These are phyloP conservation scores for Megamerina dolium DNA, from an alignment of 2,888 invertebrate genomes.

Conservation along the genomic window DNA sequence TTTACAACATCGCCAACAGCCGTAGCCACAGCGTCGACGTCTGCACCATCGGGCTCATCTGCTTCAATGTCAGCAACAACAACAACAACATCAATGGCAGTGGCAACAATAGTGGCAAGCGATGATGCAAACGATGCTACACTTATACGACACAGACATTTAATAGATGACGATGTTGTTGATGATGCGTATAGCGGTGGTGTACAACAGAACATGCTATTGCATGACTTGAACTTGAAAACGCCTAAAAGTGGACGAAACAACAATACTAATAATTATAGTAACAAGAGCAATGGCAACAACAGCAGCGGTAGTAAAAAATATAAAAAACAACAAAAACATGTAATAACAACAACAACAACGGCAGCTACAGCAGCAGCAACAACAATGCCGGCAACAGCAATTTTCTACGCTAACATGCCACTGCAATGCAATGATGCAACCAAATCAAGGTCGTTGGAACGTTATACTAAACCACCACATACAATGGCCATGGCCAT, in stretches of 20 bases:
- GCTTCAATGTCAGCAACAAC: conserved; percentile 1
- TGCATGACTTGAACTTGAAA: neutral
- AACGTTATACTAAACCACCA: conserved; percentile 38
- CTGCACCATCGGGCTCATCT: conserved; percentile 2
- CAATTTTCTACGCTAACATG: neutral
- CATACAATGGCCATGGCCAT: conserved; percentile 24
- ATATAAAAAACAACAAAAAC: conserved; percentile 10
- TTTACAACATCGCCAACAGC: conserved; percentile 3
- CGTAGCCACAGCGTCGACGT: neutral
- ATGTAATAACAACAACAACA: conserved; percentile 5
- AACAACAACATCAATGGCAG: conserved; percentile 10
- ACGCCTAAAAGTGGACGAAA: neutral
- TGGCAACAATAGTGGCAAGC: conserved; percentile 2
- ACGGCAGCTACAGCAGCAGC: conserved; percentile 10
- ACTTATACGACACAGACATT: conserved; percentile 3
- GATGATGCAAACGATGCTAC: neutral
- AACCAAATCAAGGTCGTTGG: conserved; percentile 42
- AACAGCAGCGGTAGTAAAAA: conserved; percentile 15
- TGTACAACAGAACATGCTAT: neutral
- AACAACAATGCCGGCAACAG: conserved; percentile 8
- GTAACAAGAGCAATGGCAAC: conserved; percentile 12
- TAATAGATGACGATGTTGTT: neutral
- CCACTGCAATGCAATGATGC: conserved; percentile 6
- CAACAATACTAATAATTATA: neutral
- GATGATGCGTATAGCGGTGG: neutral